Evolutionary conservation across 2,113 vertebrate species (phyloP), one percentile per base, ranked within the genome.

Genomic region (Psettodes erumei): DNA sequence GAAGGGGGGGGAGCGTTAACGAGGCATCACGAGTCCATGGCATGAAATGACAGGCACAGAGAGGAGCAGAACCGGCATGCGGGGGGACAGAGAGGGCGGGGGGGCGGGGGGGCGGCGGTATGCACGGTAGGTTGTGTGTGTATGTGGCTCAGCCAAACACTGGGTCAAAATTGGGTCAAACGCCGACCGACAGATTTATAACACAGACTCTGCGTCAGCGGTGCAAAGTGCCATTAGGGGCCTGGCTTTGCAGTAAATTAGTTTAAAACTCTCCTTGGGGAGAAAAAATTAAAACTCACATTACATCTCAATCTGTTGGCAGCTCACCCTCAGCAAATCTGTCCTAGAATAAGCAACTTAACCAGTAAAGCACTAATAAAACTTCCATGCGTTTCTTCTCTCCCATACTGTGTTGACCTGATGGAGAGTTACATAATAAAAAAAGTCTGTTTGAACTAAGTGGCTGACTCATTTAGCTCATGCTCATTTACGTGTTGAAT

Each of bases 1-100:
- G 85, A 71, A 84, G 77, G 86, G 76, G n/a, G 70, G 74, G 86
- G 40, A 86, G 86, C 83, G 90, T 93, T 93, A 93, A 90, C 40
- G 9, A 88, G 80, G 90, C 86, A 75, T 18, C 64, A 83, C 77
- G 19, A 87, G 82, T 85, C 76, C 82, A 86, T 83, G 83, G 79
- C 43, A 6, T 85, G 89, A 88, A 69, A 91, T 89, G 90, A 90
- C 63, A 62, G 79, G 86, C 75, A 82, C 77, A n/a, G 50, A 70
- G 78, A 59, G 84, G 85, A 75, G 68, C 38, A 65, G 28, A 13
- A 53, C 59, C 40, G 82, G 79, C 79, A 89, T 88, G 91, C 78
- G 10, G 76, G 75, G n/a, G 71, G 30, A 70, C 45, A 65, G 58
- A 77, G 77, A 30, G 77, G 79, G 76, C 32, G 16, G 70, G 53